Conservation (phyloP, 1,140 invertebrate species). For the Dreissena polymorpha region DNA sequence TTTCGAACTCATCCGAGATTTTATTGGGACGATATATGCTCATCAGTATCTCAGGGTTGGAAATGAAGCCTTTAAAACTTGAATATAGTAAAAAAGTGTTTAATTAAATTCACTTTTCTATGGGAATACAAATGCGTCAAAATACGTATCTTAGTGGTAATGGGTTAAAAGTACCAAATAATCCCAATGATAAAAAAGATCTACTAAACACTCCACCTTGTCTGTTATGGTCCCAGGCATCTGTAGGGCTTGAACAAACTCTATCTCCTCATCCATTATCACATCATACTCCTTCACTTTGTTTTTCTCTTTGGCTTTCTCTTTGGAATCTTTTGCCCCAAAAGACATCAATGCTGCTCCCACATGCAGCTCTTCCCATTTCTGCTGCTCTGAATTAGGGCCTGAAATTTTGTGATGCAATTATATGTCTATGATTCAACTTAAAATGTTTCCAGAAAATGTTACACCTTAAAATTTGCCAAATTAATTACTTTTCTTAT, state of each 20-base stretch:
- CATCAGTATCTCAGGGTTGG: too few species aligned
- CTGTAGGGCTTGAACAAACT: conserved; percentile 96
- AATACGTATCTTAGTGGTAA: too few species aligned
- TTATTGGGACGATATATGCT: too few species aligned
- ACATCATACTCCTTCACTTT: conserved; percentile 92
- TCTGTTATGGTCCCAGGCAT: conserved; percentile 88
- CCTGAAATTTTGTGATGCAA: conserved; percentile 78
- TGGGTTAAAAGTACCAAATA: neutral
- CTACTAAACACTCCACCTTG: conserved; percentile 70
- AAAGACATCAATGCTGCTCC: conserved; percentile 94
- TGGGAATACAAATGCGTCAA: too few species aligned
- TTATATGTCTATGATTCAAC: too few species aligned
- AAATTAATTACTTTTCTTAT: too few species aligned
- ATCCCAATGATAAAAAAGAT: neutral
- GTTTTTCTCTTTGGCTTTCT: conserved; percentile 72
- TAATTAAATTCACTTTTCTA: too few species aligned
- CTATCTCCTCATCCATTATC: conserved; percentile 96
- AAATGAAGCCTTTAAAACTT: too few species aligned
- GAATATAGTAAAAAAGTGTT: too few species aligned
- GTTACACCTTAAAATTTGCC: too few species aligned
- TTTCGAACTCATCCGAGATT: too few species aligned
- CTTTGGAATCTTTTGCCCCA: conserved; percentile 93
- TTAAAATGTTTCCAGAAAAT: too few species aligned
- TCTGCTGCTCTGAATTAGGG: conserved; percentile 95
- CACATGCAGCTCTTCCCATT: conserved; percentile 99